phyloP scores from a whole-genome alignment of 2,797 vertebrate genomes.

The Aldrovandia affinis region DNA sequence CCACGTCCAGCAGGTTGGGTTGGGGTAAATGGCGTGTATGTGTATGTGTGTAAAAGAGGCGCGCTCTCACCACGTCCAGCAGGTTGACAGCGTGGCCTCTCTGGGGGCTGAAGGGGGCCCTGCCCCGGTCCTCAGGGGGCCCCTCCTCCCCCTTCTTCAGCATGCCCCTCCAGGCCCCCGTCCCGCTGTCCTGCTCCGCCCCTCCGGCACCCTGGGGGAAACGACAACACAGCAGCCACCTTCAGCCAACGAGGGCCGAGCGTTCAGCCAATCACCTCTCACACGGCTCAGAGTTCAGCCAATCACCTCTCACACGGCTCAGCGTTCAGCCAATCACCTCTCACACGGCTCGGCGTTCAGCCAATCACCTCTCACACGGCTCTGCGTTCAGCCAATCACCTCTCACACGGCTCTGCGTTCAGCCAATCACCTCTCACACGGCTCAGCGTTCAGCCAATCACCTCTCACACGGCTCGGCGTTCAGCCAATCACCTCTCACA shows the following conservation, averaged over 20 bases:
- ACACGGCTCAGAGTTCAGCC: too few species aligned
- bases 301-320: too few species aligned
- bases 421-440: too few species aligned
- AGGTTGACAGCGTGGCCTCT: slow-evolving; percentile 91
- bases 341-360: too few species aligned
- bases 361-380: too few species aligned
- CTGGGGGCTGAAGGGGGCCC: slow-evolving; percentile 79
- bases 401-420: too few species aligned
- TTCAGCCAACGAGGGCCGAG: not conserved
- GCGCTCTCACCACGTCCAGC: slow-evolving; percentile 86
- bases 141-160: slow-evolving; percentile 87
- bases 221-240: not conserved
- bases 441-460: too few species aligned
- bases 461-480: not conserved
- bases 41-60: too few species aligned
- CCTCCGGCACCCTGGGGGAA: slow-evolving; percentile 54
- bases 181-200: slow-evolving; percentile 66
- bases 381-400: too few species aligned
- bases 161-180: slow-evolving; percentile 94
- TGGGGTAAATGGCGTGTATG: too few species aligned
- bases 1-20: slow-evolving; percentile 97
- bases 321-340: not conserved
- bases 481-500: too few species aligned
- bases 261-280: not conserved
- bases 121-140: slow-evolving; percentile 72